A percentile compares a stretch with the other conserved stretches of the same genome.
These are phyloP conservation scores for Tinamus guttatus DNA, from an alignment of 2,113 vertebrate species.

Conservation along the genomic window DNA sequence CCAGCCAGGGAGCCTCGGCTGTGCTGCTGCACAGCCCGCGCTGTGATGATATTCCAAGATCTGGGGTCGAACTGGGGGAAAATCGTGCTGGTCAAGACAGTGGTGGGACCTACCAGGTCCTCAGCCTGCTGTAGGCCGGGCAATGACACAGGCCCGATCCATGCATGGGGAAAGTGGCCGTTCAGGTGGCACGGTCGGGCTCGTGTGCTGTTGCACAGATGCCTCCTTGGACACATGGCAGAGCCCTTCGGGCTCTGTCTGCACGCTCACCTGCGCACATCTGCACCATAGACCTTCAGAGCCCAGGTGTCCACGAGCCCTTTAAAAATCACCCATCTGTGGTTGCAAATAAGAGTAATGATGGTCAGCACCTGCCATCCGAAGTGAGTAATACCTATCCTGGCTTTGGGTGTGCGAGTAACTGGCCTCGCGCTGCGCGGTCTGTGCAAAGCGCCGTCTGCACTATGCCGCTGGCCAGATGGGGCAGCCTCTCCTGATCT, in stretches of 20 bases:
- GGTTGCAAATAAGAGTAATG: neutral
- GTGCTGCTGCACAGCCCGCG: neutral
- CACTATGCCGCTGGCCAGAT: neutral
- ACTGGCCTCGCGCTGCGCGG: neutral
- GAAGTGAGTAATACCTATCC: neutral
- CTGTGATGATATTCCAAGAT: rapidly evolving
- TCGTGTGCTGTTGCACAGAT: rapidly evolving
- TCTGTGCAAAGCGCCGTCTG: neutral
- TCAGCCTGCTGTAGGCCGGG: neutral
- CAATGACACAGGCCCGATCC: too few species aligned
- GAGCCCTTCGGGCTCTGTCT: neutral
- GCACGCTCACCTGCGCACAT: rapidly evolving
- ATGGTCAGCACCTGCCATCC: neutral
- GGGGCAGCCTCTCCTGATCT: conserved; percentile 5
- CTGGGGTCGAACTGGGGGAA: neutral
- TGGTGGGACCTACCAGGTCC: neutral
- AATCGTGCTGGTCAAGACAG: neutral
- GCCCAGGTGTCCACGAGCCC: neutral
- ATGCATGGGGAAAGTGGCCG: neutral
- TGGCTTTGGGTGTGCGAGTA: neutral
- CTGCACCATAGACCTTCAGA: neutral
- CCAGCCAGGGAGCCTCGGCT: neutral
- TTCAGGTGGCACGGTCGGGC: rapidly evolving
- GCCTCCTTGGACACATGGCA: neutral
- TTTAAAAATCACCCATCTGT: neutral